Percentiles rank a stretch among this genome's conserved stretches.
These are phyloP conservation scores for Rhyacichthys aspro DNA, from an alignment of 2,797 vertebrate species.

Conservation along the genomic window DNA sequence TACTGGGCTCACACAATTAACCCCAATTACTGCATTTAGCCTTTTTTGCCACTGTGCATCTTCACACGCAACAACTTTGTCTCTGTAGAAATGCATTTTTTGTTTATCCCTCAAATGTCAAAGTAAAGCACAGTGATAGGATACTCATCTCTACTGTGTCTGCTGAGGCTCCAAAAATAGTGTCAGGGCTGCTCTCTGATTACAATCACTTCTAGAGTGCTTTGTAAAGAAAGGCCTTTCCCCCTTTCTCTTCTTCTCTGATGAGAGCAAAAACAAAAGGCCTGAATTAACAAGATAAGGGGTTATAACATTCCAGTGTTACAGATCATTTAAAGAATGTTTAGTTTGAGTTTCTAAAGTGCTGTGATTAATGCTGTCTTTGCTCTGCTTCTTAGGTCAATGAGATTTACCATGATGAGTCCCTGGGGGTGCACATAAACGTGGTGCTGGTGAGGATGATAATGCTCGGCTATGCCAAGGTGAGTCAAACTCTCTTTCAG, in stretches of 20 bases:
- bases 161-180: slow-evolving; percentile 2
- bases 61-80: too few relatives aligned
- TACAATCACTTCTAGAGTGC: slow-evolving; percentile 7
- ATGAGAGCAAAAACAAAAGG: neutral
- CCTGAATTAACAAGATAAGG: neutral
- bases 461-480: slow-evolving; percentile 97
- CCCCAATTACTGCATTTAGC: too few relatives aligned
- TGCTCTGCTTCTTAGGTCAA: slow-evolving; percentile 85
- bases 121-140: neutral
- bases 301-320: neutral
- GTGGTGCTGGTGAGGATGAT: slow-evolving; percentile 98
- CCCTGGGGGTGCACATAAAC: slow-evolving; percentile 93
- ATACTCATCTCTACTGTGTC: neutral
- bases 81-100: too few relatives aligned
- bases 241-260: too few relatives aligned
- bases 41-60: neutral
- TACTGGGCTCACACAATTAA: neutral
- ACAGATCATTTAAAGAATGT: neutral
- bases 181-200: slow-evolving; percentile 15
- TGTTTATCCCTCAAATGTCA: too few relatives aligned
- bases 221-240: neutral
- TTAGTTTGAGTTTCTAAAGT: too few relatives aligned
- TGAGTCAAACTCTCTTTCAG: slow-evolving; percentile 61
- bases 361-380: neutral
- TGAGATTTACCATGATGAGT: slow-evolving; percentile 98